phyloP scores from a whole-genome alignment of 23 tunicate genomes.

The Clavelina lepadiformis region DNA sequence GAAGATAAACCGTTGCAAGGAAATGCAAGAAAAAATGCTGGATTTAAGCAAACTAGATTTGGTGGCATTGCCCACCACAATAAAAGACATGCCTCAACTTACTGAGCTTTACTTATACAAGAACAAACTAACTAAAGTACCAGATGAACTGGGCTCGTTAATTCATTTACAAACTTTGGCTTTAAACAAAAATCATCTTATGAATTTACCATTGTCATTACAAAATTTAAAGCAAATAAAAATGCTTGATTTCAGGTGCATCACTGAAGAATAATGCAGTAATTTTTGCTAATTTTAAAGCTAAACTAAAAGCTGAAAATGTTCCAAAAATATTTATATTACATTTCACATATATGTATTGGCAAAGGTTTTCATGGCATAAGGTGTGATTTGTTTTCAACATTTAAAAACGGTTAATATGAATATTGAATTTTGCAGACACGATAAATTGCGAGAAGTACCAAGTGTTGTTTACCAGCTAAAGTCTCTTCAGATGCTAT shows the following conservation, averaged over 20 bases:
- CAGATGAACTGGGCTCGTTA: slow-evolving; percentile 68
- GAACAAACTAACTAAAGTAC: slow-evolving; percentile 69
- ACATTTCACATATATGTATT: too few species aligned
- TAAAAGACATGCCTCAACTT: slow-evolving; percentile 67
- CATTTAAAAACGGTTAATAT: background rate
- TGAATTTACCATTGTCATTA: slow-evolving; percentile 58
- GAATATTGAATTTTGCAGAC: slow-evolving; percentile 31
- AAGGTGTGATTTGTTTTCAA: too few species aligned
- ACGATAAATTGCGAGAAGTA: slow-evolving; percentile 78
- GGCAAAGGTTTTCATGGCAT: too few species aligned
- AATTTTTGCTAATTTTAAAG: too few species aligned
- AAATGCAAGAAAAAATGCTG: slow-evolving; percentile 38
- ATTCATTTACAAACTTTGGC: slow-evolving; percentile 60
- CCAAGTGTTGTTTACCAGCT: slow-evolving; percentile 78
- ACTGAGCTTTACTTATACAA: slow-evolving; percentile 76
- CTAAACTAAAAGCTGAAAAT: too few species aligned
- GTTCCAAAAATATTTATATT: too few species aligned
- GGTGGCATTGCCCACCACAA: slow-evolving; percentile 26
- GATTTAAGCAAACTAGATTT: slow-evolving; percentile 77
- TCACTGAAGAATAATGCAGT: too few species aligned
- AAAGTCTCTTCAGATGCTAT: slow-evolving; percentile 59
- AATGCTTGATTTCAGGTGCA: slow-evolving; percentile 90
- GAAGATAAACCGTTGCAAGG: slow-evolving; percentile 61
- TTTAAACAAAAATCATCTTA: slow-evolving; percentile 71
- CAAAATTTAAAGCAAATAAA: slow-evolving; percentile 52